Evolutionary conservation across 1,140 invertebrate genomes (phyloP), one percentile per base, ranked within the genome.

Genomic region (Hypothenemus hampei): DNA sequence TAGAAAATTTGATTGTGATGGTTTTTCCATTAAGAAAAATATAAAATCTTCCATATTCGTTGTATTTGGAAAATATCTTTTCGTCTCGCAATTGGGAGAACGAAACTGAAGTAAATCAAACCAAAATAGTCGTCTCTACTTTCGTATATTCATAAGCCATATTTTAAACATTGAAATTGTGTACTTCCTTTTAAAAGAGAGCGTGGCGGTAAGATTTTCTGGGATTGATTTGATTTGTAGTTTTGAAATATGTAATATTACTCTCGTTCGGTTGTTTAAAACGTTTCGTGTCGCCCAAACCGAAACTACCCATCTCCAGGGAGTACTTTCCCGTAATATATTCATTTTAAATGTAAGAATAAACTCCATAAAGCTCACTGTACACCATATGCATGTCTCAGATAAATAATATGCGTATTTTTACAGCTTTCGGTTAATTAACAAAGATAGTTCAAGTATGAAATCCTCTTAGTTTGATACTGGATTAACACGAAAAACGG

Each of bases 181-280:
- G 23, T 55, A 47, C 26, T 44, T 52, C 49, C 39, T 52, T 44
- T 52, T 52, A 52, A 23, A n/a, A n/a, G n/a, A n/a, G 39, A 39
- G 52, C 52, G 43, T 43, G 22, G 20, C 33, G 23, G 52, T n/a
- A 46, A 55, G 52, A 55, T 55, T 55, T 55, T 55, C 31, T 55
- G 33, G 52, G 52, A 55, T 55, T 55, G 52, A 55, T 55, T 55
- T 55, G 52, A 55, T 55, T 55, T 55, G 52, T 55, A 55, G 52
- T 55, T 55, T 36, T 55, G 43, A 55, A 55, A 55, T 47, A n/a
- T n/a, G n/a, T n/a, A 55, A 55, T 55, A 55, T 55, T 55, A 47
- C 43, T 33, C 21, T 20, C 40, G 21, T 47, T 55, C 52, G 52
- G 43, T 47, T 46, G 39, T 55, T 53, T 46, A 53, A 53, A 41